These are phyloP conservation scores for Ochropleura leucogaster DNA, from an alignment of 2,888 invertebrate genomes.

Conservation along the genomic window DNA sequence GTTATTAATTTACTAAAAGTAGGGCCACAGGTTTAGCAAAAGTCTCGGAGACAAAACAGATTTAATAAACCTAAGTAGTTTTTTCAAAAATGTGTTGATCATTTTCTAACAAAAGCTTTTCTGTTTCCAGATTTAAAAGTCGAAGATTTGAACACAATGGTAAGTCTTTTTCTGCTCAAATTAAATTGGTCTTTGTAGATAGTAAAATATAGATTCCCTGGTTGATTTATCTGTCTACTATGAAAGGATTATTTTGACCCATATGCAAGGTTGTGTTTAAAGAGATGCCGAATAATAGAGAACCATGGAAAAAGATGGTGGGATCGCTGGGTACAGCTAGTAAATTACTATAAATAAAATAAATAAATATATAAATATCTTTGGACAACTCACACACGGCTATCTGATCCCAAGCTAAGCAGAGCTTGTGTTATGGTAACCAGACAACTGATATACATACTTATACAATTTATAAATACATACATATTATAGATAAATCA, in stretches of 20 bases:
- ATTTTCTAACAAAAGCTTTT: slow-evolving; percentile 22
- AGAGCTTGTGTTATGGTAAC: too few species aligned
- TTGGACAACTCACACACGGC: too few species aligned
- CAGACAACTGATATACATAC: too few species aligned
- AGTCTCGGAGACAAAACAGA: neutral
- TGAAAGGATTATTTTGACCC: neutral
- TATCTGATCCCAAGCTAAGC: too few species aligned
- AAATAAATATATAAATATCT: too few species aligned
- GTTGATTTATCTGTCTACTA: neutral
- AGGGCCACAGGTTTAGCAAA: neutral
- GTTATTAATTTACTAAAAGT: neutral
- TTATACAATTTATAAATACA: too few species aligned
- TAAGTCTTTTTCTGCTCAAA: slow-evolving; percentile 37
- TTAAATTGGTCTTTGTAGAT: neutral
- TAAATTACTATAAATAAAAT: too few species aligned
- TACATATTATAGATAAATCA: too few species aligned
- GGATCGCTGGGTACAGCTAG: too few species aligned
- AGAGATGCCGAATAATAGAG: too few species aligned
- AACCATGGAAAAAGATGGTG: too few species aligned
- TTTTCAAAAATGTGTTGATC: neutral
- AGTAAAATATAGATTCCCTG: too few species aligned
- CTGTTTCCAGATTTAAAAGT: slow-evolving; percentile 56
- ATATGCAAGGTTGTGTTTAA: neutral
- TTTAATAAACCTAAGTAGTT: slow-evolving; percentile 1
- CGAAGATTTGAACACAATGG: slow-evolving; percentile 44